Conservation (phyloP, 2,797 vertebrate genomes). For the Anniella stebbinsi region DNA sequence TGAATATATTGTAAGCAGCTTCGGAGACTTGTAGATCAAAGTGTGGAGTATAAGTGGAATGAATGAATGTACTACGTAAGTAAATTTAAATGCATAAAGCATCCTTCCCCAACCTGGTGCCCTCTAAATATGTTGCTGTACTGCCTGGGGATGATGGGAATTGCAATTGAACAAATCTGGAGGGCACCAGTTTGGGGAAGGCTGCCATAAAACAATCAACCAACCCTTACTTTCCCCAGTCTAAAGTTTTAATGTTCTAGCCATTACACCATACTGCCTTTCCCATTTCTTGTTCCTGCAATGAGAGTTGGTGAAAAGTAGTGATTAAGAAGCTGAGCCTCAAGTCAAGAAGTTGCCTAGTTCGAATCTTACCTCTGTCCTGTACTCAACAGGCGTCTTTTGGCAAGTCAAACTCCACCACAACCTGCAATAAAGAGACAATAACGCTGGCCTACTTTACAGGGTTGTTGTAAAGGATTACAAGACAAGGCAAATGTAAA, state of each 20-base stretch:
- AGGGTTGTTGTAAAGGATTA: background rate
- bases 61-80: too few species aligned
- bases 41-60: background rate
- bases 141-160: too few species aligned
- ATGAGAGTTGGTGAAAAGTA: background rate
- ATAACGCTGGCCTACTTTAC: background rate
- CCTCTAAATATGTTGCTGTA: too few species aligned
- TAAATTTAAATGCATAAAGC: background rate
- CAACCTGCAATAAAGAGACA: background rate
- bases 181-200: too few species aligned
- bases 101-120: too few species aligned
- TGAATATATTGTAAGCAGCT: background rate
- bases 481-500: background rate
- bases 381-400: background rate
- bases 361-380: background rate
- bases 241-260: too few species aligned
- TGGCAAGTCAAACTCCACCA: too few species aligned
- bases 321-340: background rate
- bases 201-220: too few species aligned
- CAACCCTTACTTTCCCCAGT: background rate
- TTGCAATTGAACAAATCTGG: too few species aligned
- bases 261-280: background rate
- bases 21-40: background rate
- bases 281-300: background rate
- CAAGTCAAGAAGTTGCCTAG: background rate